These are phyloP conservation scores for Thelaira solivaga DNA, from an alignment of 2,888 invertebrate species.

Conservation along the genomic window DNA sequence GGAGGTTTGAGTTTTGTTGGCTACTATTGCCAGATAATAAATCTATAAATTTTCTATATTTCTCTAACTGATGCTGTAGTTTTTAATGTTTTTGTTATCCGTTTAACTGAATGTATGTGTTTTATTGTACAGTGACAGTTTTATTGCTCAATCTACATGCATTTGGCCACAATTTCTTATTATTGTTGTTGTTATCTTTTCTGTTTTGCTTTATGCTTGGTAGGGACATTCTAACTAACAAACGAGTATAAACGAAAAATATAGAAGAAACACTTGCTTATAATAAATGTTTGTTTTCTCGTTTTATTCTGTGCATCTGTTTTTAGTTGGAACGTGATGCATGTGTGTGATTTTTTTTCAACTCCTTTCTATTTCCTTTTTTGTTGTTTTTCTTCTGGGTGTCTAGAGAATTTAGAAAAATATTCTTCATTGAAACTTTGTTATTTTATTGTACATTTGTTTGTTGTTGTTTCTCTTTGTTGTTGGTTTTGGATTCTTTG, in stretches of 20 bases:
- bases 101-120: conserved; percentile 18
- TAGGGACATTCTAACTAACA: neutral
- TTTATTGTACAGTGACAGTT: conserved; percentile 64
- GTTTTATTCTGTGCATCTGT: conserved; percentile 37
- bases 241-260: neutral
- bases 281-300: too few species aligned
- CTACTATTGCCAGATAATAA: conserved; percentile 66
- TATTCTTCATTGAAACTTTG: conserved; percentile 47
- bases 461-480: neutral
- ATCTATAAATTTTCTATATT: conserved; percentile 60
- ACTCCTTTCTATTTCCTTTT: neutral
- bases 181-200: conserved; percentile 37
- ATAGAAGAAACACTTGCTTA: too few species aligned
- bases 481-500: conserved; percentile 16
- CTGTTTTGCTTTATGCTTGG: conserved; percentile 39
- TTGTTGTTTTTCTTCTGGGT: neutral
- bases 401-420: conserved; percentile 35
- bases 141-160: conserved; percentile 66
- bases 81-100: neutral
- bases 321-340: conserved; percentile 36
- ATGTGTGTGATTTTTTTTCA: neutral
- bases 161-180: conserved; percentile 64
- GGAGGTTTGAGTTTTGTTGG: conserved; percentile 52
- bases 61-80: conserved; percentile 28
- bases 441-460: conserved; percentile 4